These are phyloP conservation scores for Drosophila paranaensis DNA, from an alignment of 2,888 invertebrate genomes.

Conservation along the genomic window DNA sequence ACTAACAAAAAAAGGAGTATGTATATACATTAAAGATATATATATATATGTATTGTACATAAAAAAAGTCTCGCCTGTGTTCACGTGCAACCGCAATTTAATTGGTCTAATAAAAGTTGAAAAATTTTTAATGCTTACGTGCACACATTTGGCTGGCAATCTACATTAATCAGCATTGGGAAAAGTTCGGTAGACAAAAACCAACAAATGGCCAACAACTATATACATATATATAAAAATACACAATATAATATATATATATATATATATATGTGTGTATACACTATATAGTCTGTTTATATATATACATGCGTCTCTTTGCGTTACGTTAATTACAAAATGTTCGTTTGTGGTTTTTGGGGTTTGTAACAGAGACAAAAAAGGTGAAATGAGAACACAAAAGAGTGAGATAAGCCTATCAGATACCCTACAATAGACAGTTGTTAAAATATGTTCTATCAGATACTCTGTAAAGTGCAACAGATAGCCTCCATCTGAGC, in stretches of 20 bases:
- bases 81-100: slow-evolving; percentile 67
- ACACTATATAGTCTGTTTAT: slow-evolving; percentile 22
- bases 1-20: slow-evolving; percentile 7
- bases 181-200: slow-evolving; percentile 36
- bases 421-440: neutral
- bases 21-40: neutral
- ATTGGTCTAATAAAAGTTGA: slow-evolving; percentile 74
- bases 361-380: slow-evolving; percentile 29
- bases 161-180: slow-evolving; percentile 73
- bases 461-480: neutral
- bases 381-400: neutral
- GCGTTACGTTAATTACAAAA: slow-evolving; percentile 58
- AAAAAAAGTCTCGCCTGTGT: slow-evolving; percentile 13
- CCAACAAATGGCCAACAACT: slow-evolving; percentile 28
- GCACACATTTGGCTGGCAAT: slow-evolving; percentile 72
- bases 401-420: neutral
- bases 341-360: slow-evolving; percentile 63
- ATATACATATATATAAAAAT: slow-evolving; percentile 1
- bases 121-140: slow-evolving; percentile 73
- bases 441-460: neutral
- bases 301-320: slow-evolving; percentile 20
- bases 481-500: neutral
- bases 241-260: slow-evolving; percentile 23
- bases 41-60: neutral
- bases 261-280: slow-evolving; percentile 24